Conservation (phyloP, 2,888 invertebrate species). For the Apamea sordens region DNA sequence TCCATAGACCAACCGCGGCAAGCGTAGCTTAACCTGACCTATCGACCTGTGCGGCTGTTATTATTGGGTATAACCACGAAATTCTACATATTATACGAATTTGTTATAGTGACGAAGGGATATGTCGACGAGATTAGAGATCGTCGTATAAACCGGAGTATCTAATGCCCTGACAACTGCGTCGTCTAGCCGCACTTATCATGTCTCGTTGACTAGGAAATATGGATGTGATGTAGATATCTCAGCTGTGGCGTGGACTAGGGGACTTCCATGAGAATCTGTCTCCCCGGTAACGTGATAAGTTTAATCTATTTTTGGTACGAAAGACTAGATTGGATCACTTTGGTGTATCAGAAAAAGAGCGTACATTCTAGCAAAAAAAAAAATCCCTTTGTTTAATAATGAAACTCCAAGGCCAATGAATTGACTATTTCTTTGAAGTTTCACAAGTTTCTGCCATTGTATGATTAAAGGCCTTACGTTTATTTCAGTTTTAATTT, state of each 20-base stretch:
- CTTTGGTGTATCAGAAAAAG: constrained; percentile 12
- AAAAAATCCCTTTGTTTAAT: constrained; percentile 31
- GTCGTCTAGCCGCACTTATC: constrained; percentile 34
- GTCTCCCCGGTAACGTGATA: neutral
- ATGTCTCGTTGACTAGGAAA: constrained; percentile 18
- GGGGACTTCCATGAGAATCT: neutral
- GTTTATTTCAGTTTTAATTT: constrained; percentile 9
- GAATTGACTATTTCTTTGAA: constrained; percentile 34
- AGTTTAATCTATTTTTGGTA: constrained; percentile 11
- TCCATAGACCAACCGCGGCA: too few species aligned
- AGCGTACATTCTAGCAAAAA: constrained; percentile 1
- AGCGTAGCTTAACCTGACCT: too few species aligned
- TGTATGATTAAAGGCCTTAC: constrained; percentile 28
- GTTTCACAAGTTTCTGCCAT: constrained; percentile 32
- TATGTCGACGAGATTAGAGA: neutral
- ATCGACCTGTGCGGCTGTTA: too few species aligned
- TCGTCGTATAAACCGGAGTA: neutral
- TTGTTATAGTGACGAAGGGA: neutral
- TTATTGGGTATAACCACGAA: neutral
- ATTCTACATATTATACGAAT: neutral
- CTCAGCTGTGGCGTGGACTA: neutral
- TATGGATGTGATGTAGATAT: neutral
- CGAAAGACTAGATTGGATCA: neutral
- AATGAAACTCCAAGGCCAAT: constrained; percentile 35
- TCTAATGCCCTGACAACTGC: constrained; percentile 26